Evolutionary conservation across 2,888 invertebrate genomes (phyloP).

Genomic region (Ischnura elegans): DNA sequence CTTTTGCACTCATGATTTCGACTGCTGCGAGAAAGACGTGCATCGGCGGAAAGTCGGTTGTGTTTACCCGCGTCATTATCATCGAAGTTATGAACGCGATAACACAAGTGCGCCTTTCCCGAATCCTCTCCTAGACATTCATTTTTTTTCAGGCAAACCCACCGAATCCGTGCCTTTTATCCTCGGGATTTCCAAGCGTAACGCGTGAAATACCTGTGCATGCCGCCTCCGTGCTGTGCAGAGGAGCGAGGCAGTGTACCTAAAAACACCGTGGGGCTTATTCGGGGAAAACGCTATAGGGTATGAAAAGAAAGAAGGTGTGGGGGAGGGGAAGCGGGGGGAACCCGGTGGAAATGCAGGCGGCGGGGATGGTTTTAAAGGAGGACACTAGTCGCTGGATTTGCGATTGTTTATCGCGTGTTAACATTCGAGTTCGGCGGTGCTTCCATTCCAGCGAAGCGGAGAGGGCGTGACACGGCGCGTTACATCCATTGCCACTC

Average conservation of each 20-base stretch:
- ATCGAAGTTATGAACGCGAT: slow-evolving; percentile 49
- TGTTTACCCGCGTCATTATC: slow-evolving; percentile 22
- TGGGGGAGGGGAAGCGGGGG: background rate
- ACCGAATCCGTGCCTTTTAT: background rate
- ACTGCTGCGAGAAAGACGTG: slow-evolving; percentile 1
- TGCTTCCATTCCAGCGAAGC: background rate
- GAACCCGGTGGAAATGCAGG: background rate
- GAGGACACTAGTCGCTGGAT: background rate
- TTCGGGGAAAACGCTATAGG: background rate
- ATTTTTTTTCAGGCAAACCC: background rate
- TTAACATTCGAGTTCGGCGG: background rate
- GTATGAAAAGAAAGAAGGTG: no score
- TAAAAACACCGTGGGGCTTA: background rate
- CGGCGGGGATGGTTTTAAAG: background rate
- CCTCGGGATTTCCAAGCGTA: background rate
- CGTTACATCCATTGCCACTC: slow-evolving; percentile 25
- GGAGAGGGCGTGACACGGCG: slow-evolving; percentile 1
- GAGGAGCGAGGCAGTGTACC: background rate
- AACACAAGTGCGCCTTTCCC: background rate
- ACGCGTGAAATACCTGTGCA: background rate
- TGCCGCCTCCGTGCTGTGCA: background rate
- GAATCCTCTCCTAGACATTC: background rate
- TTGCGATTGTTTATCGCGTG: slow-evolving; percentile 31
- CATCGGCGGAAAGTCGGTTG: slow-evolving; percentile 37
- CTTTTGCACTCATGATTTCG: slow-evolving; percentile 27